Conservation (phyloP, 2,113 vertebrate species). For the Aythya baeri region DNA sequence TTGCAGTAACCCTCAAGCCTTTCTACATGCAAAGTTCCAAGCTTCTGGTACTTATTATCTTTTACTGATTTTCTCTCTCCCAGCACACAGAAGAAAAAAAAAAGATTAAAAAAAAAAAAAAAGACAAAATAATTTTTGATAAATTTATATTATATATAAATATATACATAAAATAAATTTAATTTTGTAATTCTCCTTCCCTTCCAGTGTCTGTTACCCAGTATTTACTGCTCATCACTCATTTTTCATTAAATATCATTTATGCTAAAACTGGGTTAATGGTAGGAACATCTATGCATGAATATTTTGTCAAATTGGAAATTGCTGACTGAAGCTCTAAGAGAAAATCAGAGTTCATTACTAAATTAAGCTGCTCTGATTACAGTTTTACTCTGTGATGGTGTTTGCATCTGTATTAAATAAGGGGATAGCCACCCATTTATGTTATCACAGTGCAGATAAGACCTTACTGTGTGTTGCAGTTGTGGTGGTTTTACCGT, state of each 20-base stretch:
- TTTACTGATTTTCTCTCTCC: not conserved
- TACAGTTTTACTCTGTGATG: not conserved
- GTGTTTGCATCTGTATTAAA: not conserved
- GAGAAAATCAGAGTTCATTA: constrained; percentile 47
- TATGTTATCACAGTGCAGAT: not conserved
- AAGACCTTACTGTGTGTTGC: not conserved
- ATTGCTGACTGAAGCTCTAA: constrained; percentile 11
- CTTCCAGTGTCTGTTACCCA: not conserved
- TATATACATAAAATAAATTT: not conserved
- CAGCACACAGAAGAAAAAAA: not conserved
- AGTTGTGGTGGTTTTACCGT: too few species aligned
- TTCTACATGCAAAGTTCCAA: not conserved
- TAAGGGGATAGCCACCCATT: not conserved
- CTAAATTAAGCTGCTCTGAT: constrained; percentile 40
- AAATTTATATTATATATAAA: too few species aligned
- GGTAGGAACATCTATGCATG: not conserved
- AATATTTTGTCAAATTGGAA: constrained; percentile 58
- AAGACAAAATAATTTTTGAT: not conserved
- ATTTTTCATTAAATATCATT: constrained; percentile 45
- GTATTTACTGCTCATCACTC: constrained; percentile 13
- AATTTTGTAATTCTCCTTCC: not conserved
- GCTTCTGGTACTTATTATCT: not conserved
- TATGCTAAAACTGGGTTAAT: constrained; percentile 10
- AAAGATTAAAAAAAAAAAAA: not conserved
- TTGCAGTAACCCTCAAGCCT: constrained; percentile 27